Evolutionary conservation across 2,797 vertebrate genomes (phyloP).

Genomic region (Pseudochirops corinnae): DNA sequence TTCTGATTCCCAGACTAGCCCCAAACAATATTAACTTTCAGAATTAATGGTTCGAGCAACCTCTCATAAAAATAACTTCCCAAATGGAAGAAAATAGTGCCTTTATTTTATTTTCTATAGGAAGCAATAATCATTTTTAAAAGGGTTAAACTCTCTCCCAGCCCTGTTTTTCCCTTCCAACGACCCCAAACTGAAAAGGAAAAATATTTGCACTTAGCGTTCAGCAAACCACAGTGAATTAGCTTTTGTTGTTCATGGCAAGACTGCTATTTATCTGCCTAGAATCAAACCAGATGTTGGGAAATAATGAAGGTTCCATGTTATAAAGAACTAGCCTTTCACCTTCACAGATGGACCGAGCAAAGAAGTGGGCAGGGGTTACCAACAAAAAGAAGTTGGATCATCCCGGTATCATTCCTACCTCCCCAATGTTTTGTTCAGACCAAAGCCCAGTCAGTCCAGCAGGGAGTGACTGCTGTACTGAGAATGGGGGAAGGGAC

Average conservation of each 20-base stretch:
- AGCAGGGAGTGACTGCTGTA: neutral
- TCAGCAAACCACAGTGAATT: conserved; percentile 86
- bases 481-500: neutral
- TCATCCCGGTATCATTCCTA: neutral
- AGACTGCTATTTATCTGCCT: conserved; percentile 84
- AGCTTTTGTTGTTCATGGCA: conserved; percentile 88
- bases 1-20: conserved; percentile 67
- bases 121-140: conserved; percentile 86
- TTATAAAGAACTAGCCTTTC: conserved; percentile 76
- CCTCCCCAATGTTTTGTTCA: neutral
- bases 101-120: conserved; percentile 86
- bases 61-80: conserved; percentile 73
- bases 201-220: conserved; percentile 86
- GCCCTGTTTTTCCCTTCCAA: conserved; percentile 83
- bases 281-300: conserved; percentile 87
- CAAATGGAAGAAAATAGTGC: conserved; percentile 81
- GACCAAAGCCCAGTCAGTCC: neutral
- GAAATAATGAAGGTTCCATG: conserved; percentile 75
- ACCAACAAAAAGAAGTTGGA: conserved; percentile 36
- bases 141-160: conserved; percentile 81
- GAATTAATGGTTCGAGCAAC: conserved; percentile 51
- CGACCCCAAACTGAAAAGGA: conserved; percentile 84
- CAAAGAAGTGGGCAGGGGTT: conserved; percentile 18
- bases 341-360: conserved; percentile 39
- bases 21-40: conserved; percentile 69